Evolutionary conservation across 53 echinoderm and acorn worm species (phyloP), one percentile per base, ranked within the genome.

Genomic region (Pentamera pediparva): DNA sequence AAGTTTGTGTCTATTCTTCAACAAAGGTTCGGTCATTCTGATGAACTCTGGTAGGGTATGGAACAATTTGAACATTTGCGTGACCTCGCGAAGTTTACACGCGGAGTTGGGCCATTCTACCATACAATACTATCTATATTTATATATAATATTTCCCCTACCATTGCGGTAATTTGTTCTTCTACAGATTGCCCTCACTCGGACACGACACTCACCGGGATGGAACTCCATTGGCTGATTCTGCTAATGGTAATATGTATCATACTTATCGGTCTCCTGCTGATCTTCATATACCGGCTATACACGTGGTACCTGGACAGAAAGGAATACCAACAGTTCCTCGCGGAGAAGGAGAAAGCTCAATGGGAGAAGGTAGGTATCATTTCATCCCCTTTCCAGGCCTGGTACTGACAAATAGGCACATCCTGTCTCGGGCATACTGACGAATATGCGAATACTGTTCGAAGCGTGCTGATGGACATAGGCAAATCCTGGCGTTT

Each of bases 281-380:
- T 67, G 20, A 47, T 67, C 43, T 30, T 67, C 2, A 39, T 67
- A 4, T 67, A 13, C 45, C 43, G 67, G 4, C 48, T 47, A 27
- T 67, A 67, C 27, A 67, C 48, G 1, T 67, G 48, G 67, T 12
- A 47, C 45, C 67, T 41, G 26, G 67, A 67, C 28, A 12, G 67
- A 37, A 24, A 30, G 27, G 67, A 67, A 28, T 67, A 67, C 41
- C 43, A 47, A 26, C 67, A 67, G 29, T 67, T 67, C 43, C 1
- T 67, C 9, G 29, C 12, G 39, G 67, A 67, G 28, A 21, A 67
- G 20, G 49, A 28, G 11, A 67, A 41, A 7, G 27, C 67, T 12
- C 24, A 41, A 10, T 67, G 67, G 67, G 67, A 67, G 7, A 67
- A 67, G 67, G 67, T 67, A 41, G 45, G 36, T 54, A 11, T 1